Evolutionary conservation across 2,113 vertebrate species (phyloP), one percentile per base, ranked within the genome.

Genomic region (Gymnarchus niloticus): DNA sequence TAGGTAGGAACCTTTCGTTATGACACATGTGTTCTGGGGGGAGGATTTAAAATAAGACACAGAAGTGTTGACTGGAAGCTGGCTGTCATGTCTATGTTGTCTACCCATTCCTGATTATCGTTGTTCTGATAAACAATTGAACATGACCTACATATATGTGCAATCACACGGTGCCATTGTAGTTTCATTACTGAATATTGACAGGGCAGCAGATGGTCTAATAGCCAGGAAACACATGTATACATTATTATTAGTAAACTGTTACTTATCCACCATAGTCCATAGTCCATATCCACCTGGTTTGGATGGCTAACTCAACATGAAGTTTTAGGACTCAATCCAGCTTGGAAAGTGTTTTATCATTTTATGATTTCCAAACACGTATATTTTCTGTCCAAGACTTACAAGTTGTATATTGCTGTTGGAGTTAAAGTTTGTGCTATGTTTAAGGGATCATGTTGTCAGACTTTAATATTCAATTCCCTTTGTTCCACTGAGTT

Each of bases 401-500:
- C 77, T 49, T 28, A 49, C 46, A 48, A 48, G 8, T 5, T n/a
- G 73, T 8, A 41, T 41, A 77, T 6, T 8, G 57, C 57, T 61
- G 3, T n/a, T 8, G 46, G 56, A 37, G 33, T 83, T 41, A 82
- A 33, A 23, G 17, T 54, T 48, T 82, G 51, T 82, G 81, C 28
- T 82, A 54, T 56, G 51, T 56, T 57, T 41, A 23, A 52, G 52
- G 49, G 33, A 83, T 83, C 56, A 44, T 44, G 44, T 83, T 57
- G 17, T 65, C 37, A 56, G 10, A 10, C 41, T 84, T 61, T 61
- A 84, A 84, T 84, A 84, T 84, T 84, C 56, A 84, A 49, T 65
- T 65, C 56, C 57, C 17, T 84, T 84, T 84, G 83, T 84, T 65
- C 57, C 83, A 19, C n/a, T 9, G 49, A 76, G 86, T 46, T 83